phyloP scores from a whole-genome alignment of 2,797 vertebrate genomes.

The Mormyrops boulengeri region DNA sequence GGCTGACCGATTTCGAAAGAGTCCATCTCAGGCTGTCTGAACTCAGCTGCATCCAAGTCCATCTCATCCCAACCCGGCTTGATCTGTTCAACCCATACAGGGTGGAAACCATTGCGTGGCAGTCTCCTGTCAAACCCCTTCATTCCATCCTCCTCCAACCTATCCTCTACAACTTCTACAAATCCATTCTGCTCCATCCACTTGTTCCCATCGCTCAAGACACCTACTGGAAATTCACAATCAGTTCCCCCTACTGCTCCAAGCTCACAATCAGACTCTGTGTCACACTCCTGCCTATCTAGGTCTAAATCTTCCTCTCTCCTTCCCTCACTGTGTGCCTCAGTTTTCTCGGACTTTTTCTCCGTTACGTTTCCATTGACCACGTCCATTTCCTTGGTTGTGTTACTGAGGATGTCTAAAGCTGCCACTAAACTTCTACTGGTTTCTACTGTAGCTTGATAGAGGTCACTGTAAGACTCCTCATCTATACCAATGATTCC shows the following conservation, averaged over 20 bases:
- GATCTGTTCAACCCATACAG: slow-evolving; percentile 45
- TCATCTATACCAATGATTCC: slow-evolving; percentile 73
- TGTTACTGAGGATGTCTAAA: slow-evolving; percentile 82
- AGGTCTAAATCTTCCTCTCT: slow-evolving; percentile 56
- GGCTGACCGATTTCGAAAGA: slow-evolving; percentile 44
- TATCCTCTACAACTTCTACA: slow-evolving; percentile 63
- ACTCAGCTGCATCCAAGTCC: slow-evolving; percentile 44
- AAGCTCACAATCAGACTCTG: slow-evolving; percentile 66
- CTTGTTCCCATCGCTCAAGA: slow-evolving; percentile 41
- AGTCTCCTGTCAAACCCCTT: slow-evolving; percentile 24
- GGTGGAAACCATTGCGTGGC: slow-evolving; percentile 68
- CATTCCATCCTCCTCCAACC: slow-evolving; percentile 47
- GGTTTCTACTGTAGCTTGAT: slow-evolving; percentile 81
- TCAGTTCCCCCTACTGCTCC: slow-evolving; percentile 83
- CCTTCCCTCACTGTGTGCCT: slow-evolving; percentile 49
- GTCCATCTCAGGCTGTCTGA: slow-evolving; percentile 51
- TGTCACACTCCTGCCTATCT: slow-evolving; percentile 62
- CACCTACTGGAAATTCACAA: slow-evolving; percentile 44
- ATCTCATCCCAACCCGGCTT: slow-evolving; percentile 50
- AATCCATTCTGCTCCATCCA: slow-evolving; percentile 72
- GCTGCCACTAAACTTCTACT: slow-evolving; percentile 86
- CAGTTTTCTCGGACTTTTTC: slow-evolving; percentile 60
- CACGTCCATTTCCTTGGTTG: slow-evolving; percentile 74
- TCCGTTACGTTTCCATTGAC: slow-evolving; percentile 66
- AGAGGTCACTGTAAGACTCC: slow-evolving; percentile 78